These are phyloP conservation scores for Acanthochromis polyacanthus DNA, from an alignment of 2,113 vertebrate species.

Conservation along the genomic window DNA sequence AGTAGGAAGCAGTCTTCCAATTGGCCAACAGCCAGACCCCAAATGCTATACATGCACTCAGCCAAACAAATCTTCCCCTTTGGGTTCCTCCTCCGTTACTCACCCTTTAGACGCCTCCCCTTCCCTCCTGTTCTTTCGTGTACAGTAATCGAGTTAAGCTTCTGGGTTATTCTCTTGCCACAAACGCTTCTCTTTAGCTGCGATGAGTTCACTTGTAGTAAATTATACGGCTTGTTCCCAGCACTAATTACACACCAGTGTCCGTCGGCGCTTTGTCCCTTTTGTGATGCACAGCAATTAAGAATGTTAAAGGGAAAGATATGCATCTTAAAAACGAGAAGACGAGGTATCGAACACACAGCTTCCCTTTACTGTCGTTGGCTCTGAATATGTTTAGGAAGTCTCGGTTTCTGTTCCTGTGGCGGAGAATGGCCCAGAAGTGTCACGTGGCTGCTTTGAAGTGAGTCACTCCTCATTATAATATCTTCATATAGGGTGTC, in stretches of 20 bases:
- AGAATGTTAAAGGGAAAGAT: conserved; percentile 41
- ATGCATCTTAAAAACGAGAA: conserved; percentile 20
- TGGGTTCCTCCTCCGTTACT: conserved; percentile 33
- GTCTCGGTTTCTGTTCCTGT: conserved; percentile 42
- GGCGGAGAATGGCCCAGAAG: conserved; percentile 46
- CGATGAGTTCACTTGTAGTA: conserved; percentile 25
- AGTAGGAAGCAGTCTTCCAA: conserved; percentile 80
- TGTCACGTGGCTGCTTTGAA: neutral
- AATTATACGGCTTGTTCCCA: conserved; percentile 25
- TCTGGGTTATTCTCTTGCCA: conserved; percentile 47
- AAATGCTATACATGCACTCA: conserved; percentile 47
- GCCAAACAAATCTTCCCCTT: conserved; percentile 60
- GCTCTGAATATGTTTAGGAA: conserved; percentile 22
- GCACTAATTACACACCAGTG: conserved; percentile 34
- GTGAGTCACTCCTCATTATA: conserved; percentile 6
- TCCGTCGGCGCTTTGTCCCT: conserved; percentile 23
- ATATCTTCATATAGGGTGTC: conserved; percentile 15
- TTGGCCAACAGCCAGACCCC: conserved; percentile 60
- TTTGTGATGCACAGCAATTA: conserved; percentile 27
- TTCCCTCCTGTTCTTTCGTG: neutral
- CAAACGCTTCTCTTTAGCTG: conserved; percentile 12
- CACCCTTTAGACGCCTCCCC: neutral
- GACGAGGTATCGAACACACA: neutral
- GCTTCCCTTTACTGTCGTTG: conserved; percentile 4
- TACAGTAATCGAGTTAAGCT: conserved; percentile 13